Conservation (phyloP, 2,888 invertebrate genomes). For the Apoda limacodes region DNA sequence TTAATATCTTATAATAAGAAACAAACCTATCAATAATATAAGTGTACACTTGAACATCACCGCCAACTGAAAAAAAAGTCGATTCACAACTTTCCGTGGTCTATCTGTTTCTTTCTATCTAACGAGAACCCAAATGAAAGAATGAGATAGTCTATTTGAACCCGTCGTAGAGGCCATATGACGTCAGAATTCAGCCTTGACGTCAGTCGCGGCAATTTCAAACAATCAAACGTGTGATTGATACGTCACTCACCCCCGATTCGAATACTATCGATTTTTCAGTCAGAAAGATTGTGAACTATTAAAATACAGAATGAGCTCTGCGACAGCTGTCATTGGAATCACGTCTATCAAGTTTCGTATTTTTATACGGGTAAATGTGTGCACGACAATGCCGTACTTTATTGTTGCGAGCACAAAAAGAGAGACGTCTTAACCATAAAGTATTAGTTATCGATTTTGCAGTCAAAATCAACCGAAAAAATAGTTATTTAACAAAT, state of each 20-base stretch:
- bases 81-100: constrained; percentile 58
- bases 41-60: constrained; percentile 44
- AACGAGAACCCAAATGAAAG: constrained; percentile 33
- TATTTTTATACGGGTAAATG: no score
- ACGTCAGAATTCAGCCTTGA: constrained; percentile 48
- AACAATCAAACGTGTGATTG: constrained; percentile 39
- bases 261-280: constrained; percentile 52
- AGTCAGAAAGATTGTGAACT: constrained; percentile 14
- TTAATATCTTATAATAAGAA: no score
- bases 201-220: constrained; percentile 68
- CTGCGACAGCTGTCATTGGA: no score
- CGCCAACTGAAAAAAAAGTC: constrained; percentile 46
- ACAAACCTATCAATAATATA: constrained; percentile 34
- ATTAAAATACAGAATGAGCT: no score
- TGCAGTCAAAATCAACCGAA: no score
- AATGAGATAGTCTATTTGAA: constrained; percentile 30
- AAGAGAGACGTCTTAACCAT: no score
- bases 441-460: no score
- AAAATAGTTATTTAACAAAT: no score
- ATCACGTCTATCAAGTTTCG: no score
- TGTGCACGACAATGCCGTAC: no score
- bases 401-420: no score
- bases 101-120: constrained; percentile 34
- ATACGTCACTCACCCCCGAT: constrained; percentile 56
- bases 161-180: constrained; percentile 33